Base-by-base conservation (phyloP, 2,888 invertebrate species). In the Caenorhabditis sp. region DNA sequence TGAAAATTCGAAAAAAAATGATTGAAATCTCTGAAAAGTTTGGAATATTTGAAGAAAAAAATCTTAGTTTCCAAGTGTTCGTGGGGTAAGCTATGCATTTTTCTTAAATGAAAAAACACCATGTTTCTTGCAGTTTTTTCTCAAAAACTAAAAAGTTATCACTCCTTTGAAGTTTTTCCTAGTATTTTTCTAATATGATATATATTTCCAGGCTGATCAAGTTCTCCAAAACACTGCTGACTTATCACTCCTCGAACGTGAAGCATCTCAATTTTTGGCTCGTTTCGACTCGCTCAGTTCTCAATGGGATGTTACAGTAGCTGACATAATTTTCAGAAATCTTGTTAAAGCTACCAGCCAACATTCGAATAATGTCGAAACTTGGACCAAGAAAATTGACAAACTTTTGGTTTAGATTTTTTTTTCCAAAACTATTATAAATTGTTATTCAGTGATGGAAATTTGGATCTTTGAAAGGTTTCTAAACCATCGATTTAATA, bases 301-400 rank as follows among this genome's bases (percentile, higher is more conserved):
- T 27, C 78, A 79, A 23, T 77, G 74, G 75, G 67, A 69, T 21
- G 26, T 76, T 5, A 66, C 65, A n/a, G 23, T 72, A 5, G 78
- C 76, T 31, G 78, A 78, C 54, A 31, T 78, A 1, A 26, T 78
- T n/a, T 58, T 78, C 27, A 66, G 68, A 67, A 67, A 69, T 60
- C 69, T 77, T 31, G 53, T 78, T 63, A 66, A 70, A 23, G 14
- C 43, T 0, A 10, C 59, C 12, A 53, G 51, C 1, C 10, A 58
- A 0, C 77, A 63, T 1, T 76, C 81, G 17, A 81, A 72, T 58
- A 82, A 82, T 59, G 77, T 82, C 49, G 80, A 82, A 59, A 57
- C 77, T 24, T 81, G 81, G 82, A 61, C 63, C 0, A 68, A 69
- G 51, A 70, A 75, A 50, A 53, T 79, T 27, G 76, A 78, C 49